Evolutionary conservation across 2,113 vertebrate species (phyloP).

Genomic region (Dunckerocampus dactyliophorus): DNA sequence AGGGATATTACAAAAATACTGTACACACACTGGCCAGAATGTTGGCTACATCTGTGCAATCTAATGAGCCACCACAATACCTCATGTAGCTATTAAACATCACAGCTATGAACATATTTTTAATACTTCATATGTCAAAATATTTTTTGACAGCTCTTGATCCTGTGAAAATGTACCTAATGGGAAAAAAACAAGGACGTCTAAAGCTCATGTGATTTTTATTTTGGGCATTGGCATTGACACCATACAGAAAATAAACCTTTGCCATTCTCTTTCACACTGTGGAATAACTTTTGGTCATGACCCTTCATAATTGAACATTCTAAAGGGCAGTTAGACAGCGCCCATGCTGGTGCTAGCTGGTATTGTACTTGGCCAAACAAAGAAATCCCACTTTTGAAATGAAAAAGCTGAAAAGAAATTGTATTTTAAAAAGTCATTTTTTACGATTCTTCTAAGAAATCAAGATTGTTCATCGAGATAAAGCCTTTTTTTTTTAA

Average conservation of each 20-base stretch:
- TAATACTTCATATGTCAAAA: too few relatives aligned
- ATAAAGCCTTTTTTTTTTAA: too few relatives aligned
- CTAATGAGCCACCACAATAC: too few relatives aligned
- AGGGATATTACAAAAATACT: too few relatives aligned
- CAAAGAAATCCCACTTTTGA: background rate
- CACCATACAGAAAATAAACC: slow-evolving; percentile 31
- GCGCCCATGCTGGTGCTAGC: background rate
- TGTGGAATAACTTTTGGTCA: slow-evolving; percentile 22
- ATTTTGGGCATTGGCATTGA: slow-evolving; percentile 42
- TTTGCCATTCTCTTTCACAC: slow-evolving; percentile 11
- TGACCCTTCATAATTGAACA: background rate
- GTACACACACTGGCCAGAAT: too few relatives aligned
- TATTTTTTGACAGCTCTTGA: background rate
- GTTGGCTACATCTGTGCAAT: too few relatives aligned
- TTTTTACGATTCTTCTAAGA: too few relatives aligned
- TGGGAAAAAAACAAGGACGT: background rate
- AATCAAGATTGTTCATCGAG: too few relatives aligned
- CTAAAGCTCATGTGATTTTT: slow-evolving; percentile 22
- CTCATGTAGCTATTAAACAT: too few relatives aligned
- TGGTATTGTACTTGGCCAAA: background rate
- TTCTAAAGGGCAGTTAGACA: too few relatives aligned
- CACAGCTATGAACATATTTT: too few relatives aligned
- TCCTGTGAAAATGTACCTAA: background rate
- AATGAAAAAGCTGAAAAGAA: background rate
- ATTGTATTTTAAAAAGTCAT: too few relatives aligned